phyloP scores from a whole-genome alignment of 2,113 vertebrate species.

The Alaudala cheleensis region DNA sequence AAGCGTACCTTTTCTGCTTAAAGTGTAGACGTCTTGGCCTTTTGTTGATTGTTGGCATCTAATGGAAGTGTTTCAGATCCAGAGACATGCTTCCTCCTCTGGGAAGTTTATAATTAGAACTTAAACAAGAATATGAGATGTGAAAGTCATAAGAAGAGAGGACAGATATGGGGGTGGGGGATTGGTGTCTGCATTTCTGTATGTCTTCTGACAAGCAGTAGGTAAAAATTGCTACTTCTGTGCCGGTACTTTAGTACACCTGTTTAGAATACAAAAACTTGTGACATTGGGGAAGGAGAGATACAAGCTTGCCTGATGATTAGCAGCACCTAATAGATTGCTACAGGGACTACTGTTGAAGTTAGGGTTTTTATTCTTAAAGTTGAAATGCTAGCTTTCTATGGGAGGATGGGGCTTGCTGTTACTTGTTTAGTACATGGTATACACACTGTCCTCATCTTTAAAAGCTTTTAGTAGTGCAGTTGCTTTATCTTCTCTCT shows the following conservation, averaged over 20 bases:
- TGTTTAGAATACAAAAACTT: not conserved
- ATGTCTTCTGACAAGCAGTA: not conserved
- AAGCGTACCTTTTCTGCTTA: not conserved
- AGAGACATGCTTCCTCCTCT: not conserved
- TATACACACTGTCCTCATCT: not conserved
- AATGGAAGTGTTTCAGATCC: not conserved
- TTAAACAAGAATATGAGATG: not conserved
- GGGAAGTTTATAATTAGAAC: not conserved
- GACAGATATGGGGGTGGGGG: rapidly evolving
- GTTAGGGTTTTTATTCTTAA: not conserved
- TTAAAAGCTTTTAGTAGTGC: not conserved
- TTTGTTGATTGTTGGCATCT: not conserved
- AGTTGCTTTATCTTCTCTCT: not conserved
- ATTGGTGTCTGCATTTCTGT: not conserved
- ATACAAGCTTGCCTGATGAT: not conserved
- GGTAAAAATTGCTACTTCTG: not conserved
- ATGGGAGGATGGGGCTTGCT: not conserved
- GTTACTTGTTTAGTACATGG: not conserved
- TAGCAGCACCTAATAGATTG: not conserved
- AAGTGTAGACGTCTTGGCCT: not conserved
- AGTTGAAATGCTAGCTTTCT: not conserved
- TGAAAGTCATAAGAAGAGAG: not conserved
- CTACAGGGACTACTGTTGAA: not conserved
- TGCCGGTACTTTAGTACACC: not conserved
- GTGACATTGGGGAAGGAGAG: not conserved